Base-by-base conservation (phyloP, 2,888 invertebrate species). In the Cosmopolites sordidus region DNA sequence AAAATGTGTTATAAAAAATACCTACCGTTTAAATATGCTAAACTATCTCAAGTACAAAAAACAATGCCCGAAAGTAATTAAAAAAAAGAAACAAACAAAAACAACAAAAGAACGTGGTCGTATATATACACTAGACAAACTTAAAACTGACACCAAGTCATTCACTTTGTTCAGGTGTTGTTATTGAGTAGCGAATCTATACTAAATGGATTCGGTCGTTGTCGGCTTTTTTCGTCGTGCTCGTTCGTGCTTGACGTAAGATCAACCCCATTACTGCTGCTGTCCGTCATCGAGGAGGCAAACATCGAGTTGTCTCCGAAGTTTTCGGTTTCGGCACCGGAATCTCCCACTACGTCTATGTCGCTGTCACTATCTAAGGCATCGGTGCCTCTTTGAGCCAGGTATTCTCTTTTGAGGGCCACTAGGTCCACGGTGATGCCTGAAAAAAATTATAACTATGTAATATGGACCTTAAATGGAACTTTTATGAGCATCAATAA, bases 361-460 rank as follows among this genome's bases (percentile, higher is more conserved):
- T 86, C 85, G 72, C 84, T 82, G 66, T 85, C 85, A 47, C 84
- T 84, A 63, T 69, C 70, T 27, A 60, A 12, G 11, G 47, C 73
- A 51, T 73, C 80, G 62, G 82, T 80, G 60, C 85, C 79, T 64
- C 86, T 84, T 72, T 89, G 89, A 9, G 87, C 85, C 65, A 92
- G 81, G 78, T 92, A 92, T 72, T 93, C 92, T 42, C 88, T 79
- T 65, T 89, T 86, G 45, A 93, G 76, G 2, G 92, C 88, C 66
- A 91, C 89, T 58, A 93, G 75, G 73, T 92, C 92, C 16, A 93
- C 92, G 14, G 89, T 84, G 66, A 93, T 91, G 63, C 93, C 59
- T 59, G 48, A 8, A 56, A 54, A 5, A 44, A 48, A 42, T 17
- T n/a, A n/a, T n/a, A n/a, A n/a, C n/a, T n/a, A n/a, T n/a, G n/a